A percentile compares a stretch with the other conserved stretches of the same genome.
Conservation (phyloP, 2,888 invertebrate genomes). For the Glyphotaelius pellucidus region DNA sequence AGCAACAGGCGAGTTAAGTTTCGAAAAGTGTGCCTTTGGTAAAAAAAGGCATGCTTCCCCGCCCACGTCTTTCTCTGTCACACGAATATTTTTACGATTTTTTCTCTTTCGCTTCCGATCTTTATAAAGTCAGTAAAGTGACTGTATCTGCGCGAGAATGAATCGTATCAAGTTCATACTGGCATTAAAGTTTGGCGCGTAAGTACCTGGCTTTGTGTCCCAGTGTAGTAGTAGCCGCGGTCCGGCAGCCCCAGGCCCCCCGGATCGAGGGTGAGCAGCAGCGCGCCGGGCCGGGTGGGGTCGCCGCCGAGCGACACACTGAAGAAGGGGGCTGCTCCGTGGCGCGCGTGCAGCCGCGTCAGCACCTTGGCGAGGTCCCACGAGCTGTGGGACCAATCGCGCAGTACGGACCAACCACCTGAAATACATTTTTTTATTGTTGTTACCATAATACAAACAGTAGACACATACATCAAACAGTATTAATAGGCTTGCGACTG, state of each 20-base stretch:
- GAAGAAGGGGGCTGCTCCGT: conserved; percentile 76
- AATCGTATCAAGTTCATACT: no score
- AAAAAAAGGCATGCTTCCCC: no score
- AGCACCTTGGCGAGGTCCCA: conserved; percentile 72
- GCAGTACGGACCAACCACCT: conserved; percentile 77
- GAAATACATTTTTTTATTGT: conserved; percentile 43
- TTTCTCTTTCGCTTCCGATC: no score
- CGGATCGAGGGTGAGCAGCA: conserved; percentile 40
- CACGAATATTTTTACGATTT: no score
- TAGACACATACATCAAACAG: no score
- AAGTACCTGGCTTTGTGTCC: conserved; percentile 29
- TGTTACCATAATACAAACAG: conserved; percentile 64
- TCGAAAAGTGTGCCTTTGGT: no score
- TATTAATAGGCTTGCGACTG: no score
- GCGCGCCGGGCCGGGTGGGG: conserved; percentile 12
- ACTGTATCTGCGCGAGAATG: no score
- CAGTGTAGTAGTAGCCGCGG: conserved; percentile 47
- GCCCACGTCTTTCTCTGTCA: no score
- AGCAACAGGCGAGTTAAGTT: no score
- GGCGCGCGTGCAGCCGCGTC: conserved; percentile 72
- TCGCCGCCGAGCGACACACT: conserved; percentile 74
- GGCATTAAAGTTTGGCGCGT: no score
- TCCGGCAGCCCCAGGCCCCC: conserved; percentile 49
- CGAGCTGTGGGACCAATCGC: conserved; percentile 71
- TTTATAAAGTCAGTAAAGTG: no score